Conservation (phyloP, 2,113 vertebrate species). For the Antechinus flavipes region DNA sequence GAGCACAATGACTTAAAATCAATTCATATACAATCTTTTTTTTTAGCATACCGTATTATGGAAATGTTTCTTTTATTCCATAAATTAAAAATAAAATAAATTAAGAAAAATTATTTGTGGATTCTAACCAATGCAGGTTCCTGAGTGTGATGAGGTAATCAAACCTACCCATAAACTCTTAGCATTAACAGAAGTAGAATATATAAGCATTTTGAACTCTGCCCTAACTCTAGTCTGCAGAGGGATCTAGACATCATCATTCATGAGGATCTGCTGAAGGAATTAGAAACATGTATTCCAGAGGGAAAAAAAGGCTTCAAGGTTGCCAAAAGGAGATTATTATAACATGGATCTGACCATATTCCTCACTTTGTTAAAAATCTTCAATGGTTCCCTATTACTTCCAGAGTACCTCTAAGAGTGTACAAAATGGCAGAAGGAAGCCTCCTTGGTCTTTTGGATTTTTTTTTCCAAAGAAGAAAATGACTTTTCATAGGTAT, state of each 20-base stretch:
- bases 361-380: not conserved
- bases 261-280: not conserved
- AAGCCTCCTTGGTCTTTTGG: not conserved
- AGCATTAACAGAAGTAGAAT: not conserved
- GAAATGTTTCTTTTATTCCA: too few relatives aligned
- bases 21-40: not conserved
- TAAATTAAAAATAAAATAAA: too few relatives aligned
- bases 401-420: not conserved
- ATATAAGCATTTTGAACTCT: not conserved
- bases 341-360: too few relatives aligned
- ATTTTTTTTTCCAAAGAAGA: not conserved
- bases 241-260: not conserved
- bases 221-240: not conserved
- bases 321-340: too few relatives aligned
- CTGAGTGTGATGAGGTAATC: not conserved
- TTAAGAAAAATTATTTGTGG: not conserved
- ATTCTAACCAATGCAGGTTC: not conserved
- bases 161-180: not conserved
- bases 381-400: not conserved
- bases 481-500: not conserved
- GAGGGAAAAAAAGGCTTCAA: too few relatives aligned
- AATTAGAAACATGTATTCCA: not conserved
- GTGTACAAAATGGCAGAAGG: not conserved
- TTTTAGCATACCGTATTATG: not conserved
- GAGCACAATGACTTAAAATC: not conserved